These are phyloP conservation scores for Lophotriccus pileatus DNA, from an alignment of 2,797 vertebrate genomes.

Conservation along the genomic window DNA sequence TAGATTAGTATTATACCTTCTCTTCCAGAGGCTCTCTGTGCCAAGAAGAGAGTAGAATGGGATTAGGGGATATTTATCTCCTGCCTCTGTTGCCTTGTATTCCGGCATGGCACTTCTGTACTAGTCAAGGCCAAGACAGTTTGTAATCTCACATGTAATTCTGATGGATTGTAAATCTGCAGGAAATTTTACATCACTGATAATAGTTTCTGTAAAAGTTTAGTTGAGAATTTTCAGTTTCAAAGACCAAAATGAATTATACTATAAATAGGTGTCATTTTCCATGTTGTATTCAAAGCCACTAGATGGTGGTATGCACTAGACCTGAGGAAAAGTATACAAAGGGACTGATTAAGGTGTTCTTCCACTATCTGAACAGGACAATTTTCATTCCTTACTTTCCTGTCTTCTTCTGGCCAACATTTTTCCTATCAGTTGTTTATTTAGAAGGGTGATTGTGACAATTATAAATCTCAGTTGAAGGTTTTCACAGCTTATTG, in stretches of 20 bases:
- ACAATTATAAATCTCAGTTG: not conserved
- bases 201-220: not conserved
- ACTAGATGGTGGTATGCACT: conserved; percentile 40
- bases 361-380: not conserved
- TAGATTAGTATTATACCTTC: not conserved
- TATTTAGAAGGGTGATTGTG: not conserved
- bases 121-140: not conserved
- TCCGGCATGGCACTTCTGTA: not conserved
- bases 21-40: not conserved
- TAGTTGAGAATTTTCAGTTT: not conserved
- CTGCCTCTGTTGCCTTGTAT: not conserved
- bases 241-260: not conserved
- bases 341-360: not conserved
- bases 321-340: not conserved
- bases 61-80: not conserved
- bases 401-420: not conserved
- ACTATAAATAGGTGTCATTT: not conserved
- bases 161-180: not conserved
- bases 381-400: not conserved
- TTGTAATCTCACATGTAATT: not conserved
- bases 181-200: not conserved
- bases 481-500: not conserved
- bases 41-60: not conserved
- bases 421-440: not conserved
- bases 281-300: not conserved